Evolutionary conservation across 2,113 vertebrate species (phyloP).

Genomic region (Gobio gobio): DNA sequence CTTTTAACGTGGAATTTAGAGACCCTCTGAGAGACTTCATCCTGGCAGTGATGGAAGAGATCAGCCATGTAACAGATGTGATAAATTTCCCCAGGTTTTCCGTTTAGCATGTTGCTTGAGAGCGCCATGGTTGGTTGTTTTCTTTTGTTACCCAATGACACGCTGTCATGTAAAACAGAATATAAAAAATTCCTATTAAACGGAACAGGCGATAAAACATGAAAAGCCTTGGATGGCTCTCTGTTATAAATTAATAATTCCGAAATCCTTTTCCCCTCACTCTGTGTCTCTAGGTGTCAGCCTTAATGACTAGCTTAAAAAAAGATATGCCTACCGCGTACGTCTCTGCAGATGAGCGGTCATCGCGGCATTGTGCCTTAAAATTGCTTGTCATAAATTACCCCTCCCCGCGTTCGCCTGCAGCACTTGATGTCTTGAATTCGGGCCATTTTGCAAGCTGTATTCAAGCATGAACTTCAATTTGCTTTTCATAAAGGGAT

Average conservation of each 20-base stretch:
- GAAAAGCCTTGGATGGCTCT: conserved; percentile 60
- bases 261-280: conserved; percentile 39
- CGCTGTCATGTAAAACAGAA: conserved; percentile 59
- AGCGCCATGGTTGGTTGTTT: conserved; percentile 53
- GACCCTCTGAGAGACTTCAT: conserved; percentile 19
- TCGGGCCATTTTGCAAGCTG: conserved; percentile 59
- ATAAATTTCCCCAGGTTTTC: conserved; percentile 40
- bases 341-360: conserved; percentile 52
- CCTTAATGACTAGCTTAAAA: conserved; percentile 60
- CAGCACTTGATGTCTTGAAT: conserved; percentile 62
- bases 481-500: conserved; percentile 67
- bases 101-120: conserved; percentile 44
- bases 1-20: conserved; percentile 40
- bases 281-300: conserved; percentile 51
- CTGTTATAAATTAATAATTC: conserved; percentile 57
- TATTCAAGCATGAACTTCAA: conserved; percentile 67
- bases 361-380: conserved; percentile 58
- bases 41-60: conserved; percentile 46
- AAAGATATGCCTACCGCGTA: conserved; percentile 45
- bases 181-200: conserved; percentile 59
- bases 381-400: conserved; percentile 61
- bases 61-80: conserved; percentile 27
- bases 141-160: conserved; percentile 58
- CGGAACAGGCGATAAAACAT: conserved; percentile 60
- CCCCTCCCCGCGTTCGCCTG: conserved; percentile 33